These are phyloP conservation scores for Copsychus sechellarum DNA, from an alignment of 2,113 vertebrate genomes.

Conservation along the genomic window DNA sequence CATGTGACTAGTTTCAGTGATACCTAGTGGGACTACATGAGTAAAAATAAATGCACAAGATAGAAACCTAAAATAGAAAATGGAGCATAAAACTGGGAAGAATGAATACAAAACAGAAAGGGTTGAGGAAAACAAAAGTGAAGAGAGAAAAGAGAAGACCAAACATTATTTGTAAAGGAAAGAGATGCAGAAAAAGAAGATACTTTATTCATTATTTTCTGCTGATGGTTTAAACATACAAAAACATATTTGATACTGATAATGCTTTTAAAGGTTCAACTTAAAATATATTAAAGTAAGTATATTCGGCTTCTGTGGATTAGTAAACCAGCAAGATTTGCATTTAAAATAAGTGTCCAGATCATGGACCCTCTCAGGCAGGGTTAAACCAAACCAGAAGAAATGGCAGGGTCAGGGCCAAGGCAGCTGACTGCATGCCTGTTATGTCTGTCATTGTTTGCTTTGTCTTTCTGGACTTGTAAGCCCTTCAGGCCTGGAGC, in stretches of 20 bases:
- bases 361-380: background rate
- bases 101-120: background rate
- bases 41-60: slow-evolving; percentile 16
- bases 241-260: background rate
- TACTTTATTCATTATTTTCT: background rate
- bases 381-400: slow-evolving; percentile 55
- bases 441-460: slow-evolving; percentile 58
- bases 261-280: background rate
- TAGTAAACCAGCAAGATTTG: background rate
- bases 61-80: slow-evolving; percentile 1
- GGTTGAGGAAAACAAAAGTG: background rate
- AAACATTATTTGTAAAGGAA: background rate
- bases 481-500: slow-evolving; percentile 10
- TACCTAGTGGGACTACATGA: background rate
- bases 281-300: background rate
- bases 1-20: background rate
- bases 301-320: background rate
- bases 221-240: background rate
- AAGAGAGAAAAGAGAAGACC: background rate
- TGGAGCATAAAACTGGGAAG: background rate
- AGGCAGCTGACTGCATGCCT: slow-evolving; percentile 52
- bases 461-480: slow-evolving; percentile 50
- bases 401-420: slow-evolving; percentile 58
- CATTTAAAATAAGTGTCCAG: slow-evolving; percentile 50
- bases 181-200: background rate